Evolutionary conservation across 2,113 vertebrate genomes (phyloP), one percentile per base, ranked within the genome.

Genomic region (Manacus vitellinus): DNA sequence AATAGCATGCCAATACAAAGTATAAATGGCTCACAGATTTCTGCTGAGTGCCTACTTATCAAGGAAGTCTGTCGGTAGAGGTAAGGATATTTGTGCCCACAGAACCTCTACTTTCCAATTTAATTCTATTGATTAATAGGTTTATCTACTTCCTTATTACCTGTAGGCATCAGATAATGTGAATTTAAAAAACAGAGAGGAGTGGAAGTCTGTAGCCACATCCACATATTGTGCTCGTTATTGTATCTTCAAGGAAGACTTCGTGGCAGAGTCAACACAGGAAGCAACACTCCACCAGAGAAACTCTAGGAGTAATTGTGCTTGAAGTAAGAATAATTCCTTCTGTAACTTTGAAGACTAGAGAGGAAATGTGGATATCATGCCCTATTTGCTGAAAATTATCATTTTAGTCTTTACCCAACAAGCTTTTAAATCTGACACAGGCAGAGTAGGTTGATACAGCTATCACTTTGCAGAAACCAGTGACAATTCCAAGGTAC

Each of bases 111-210:
- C 51, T 90, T 94, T 96, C 49, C 93, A 83, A 83, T 89, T 94
- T 89, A 91, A 89, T 89, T 92, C 37, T 82, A 92, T 88, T 95
- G 81, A 94, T 97, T 85, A 94, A 95, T 83, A 91, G 71, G 54
- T 88, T 93, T 96, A 94, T 95, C 81, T 94, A 85, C 54, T 88
- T 85, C 62, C 87, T 96, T 94, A 90, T 80, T 88, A 88, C 55
- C 58, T 93, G 46, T 35, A 92, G 67, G 43, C 25, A 85, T 68
- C 55, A 96, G 95, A 89, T 82, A 94, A 93, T 83, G 63, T 85
- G 82, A 87, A 83, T 88, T 82, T 59, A 47, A 88, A 91, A 78
- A 82, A 30, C 55, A 89, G 25, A 93, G 14, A 44, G 56, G 20
- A 76, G 33, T 39, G 51, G 77, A 25, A 91, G 3, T 31, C 62